These are phyloP conservation scores for Onthophagus sagittarius DNA, from an alignment of 2,888 invertebrate species.

Conservation along the genomic window DNA sequence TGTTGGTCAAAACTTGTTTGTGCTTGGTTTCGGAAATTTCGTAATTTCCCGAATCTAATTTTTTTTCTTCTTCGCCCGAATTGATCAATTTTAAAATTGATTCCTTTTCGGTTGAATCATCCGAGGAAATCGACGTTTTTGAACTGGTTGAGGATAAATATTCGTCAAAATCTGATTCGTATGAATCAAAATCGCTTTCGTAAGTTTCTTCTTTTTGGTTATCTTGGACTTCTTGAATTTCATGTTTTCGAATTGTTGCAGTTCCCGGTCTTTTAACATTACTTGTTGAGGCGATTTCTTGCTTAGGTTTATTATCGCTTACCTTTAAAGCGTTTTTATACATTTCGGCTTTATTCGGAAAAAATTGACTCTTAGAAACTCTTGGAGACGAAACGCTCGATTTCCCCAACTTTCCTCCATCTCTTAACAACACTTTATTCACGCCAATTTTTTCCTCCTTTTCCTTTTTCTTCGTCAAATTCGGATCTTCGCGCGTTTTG, in stretches of 20 bases:
- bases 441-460: not conserved
- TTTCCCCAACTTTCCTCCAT: not conserved
- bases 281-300: slow-evolving; percentile 15
- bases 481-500: not conserved
- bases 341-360: slow-evolving; percentile 41
- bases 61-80: slow-evolving; percentile 50
- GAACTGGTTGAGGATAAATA: slow-evolving; percentile 34
- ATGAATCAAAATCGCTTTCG: slow-evolving; percentile 57
- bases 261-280: slow-evolving; percentile 43
- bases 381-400: slow-evolving; percentile 21
- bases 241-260: slow-evolving; percentile 38
- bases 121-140: slow-evolving; percentile 25
- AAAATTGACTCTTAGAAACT: slow-evolving; percentile 43
- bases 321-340: slow-evolving; percentile 37
- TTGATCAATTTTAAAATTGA: not conserved
- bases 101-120: not conserved
- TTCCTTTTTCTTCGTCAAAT: slow-evolving; percentile 19
- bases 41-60: slow-evolving; percentile 59
- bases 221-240: not conserved
- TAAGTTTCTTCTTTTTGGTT: slow-evolving; percentile 39
- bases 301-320: slow-evolving; percentile 19
- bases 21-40: slow-evolving; percentile 48
- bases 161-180: slow-evolving; percentile 56
- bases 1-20: slow-evolving; percentile 45
- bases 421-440: no score